Evolutionary conservation across 2,888 invertebrate species (phyloP).

Genomic region (Brachyopa scutellaris): DNA sequence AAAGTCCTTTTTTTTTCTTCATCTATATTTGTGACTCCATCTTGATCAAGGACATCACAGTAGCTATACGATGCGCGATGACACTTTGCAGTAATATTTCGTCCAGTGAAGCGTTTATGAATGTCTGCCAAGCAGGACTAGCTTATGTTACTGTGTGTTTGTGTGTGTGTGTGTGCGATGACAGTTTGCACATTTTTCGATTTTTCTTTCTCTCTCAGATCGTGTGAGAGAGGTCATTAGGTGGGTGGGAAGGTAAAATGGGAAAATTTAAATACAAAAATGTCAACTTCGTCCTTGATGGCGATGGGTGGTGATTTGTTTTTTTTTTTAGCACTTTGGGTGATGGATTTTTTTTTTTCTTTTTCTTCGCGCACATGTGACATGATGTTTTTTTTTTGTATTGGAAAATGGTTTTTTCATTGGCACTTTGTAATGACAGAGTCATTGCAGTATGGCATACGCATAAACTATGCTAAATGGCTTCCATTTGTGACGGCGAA

Average conservation of each 20-base stretch:
- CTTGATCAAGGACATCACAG: too few relatives aligned
- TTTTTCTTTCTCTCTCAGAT: constrained; percentile 49
- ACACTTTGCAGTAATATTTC: constrained; percentile 62
- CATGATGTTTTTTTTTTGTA: constrained; percentile 45
- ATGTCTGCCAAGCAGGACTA: constrained; percentile 7
- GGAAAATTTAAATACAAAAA: constrained; percentile 4
- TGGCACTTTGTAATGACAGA: constrained; percentile 1
- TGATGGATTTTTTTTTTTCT: constrained; percentile 30
- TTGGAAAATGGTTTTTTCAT: constrained; percentile 22
- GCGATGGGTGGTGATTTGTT: constrained; percentile 39
- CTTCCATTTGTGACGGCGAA: neutral
- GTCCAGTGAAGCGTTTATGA: constrained; percentile 65
- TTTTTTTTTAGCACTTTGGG: constrained; percentile 24
- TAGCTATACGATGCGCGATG: constrained; percentile 55
- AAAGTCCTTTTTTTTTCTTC: constrained; percentile 45
- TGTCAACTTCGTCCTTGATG: constrained; percentile 35
- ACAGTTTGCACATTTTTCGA: constrained; percentile 66
- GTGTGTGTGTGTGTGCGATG: constrained; percentile 48
- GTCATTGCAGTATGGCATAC: constrained; percentile 22
- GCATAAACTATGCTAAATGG: too few relatives aligned
- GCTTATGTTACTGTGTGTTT: too few relatives aligned
- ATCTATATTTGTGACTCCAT: too few relatives aligned
- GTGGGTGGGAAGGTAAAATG: neutral
- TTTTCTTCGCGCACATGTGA: constrained; percentile 1
- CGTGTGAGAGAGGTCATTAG: constrained; percentile 4